phyloP scores from a whole-genome alignment of 2,888 invertebrate species.

The Hyposoter didymator region DNA sequence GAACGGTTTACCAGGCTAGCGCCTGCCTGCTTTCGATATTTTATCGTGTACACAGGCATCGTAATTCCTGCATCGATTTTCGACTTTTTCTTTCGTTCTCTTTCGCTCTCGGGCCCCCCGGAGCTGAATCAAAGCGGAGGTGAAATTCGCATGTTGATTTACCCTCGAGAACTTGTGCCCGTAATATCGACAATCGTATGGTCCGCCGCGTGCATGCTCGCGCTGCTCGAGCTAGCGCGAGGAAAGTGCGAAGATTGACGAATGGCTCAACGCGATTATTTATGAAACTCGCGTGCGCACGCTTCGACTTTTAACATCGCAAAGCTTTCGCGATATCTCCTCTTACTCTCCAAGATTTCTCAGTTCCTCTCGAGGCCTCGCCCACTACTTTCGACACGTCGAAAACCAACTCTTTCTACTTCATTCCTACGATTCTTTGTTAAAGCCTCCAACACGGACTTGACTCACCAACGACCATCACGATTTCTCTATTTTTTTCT shows the following conservation, averaged over 20 bases:
- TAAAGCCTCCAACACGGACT: slow-evolving; percentile 27
- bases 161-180: slow-evolving; percentile 31
- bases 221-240: slow-evolving; percentile 7
- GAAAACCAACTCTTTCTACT: slow-evolving; percentile 34
- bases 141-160: slow-evolving; percentile 59
- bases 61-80: slow-evolving; percentile 28
- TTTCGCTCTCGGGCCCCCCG: slow-evolving; percentile 11
- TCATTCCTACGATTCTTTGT: slow-evolving; percentile 5
- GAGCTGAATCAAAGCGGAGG: slow-evolving; percentile 38
- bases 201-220: not conserved
- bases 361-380: slow-evolving; percentile 51
- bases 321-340: slow-evolving; percentile 10
- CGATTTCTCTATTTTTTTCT: slow-evolving; percentile 40
- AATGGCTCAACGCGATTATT: slow-evolving; percentile 60
- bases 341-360: slow-evolving; percentile 21
- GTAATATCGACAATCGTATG: slow-evolving; percentile 30
- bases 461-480: slow-evolving; percentile 29
- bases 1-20: slow-evolving; percentile 56
- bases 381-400: slow-evolving; percentile 64
- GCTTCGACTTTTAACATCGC: slow-evolving; percentile 31
- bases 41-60: slow-evolving; percentile 6
- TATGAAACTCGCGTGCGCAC: slow-evolving; percentile 57
- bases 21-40: slow-evolving; percentile 38
- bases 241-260: slow-evolving; percentile 64
- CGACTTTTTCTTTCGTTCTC: slow-evolving; percentile 18